Evolutionary conservation across 2,113 vertebrate genomes (phyloP).

Genomic region (Saguinus midas): DNA sequence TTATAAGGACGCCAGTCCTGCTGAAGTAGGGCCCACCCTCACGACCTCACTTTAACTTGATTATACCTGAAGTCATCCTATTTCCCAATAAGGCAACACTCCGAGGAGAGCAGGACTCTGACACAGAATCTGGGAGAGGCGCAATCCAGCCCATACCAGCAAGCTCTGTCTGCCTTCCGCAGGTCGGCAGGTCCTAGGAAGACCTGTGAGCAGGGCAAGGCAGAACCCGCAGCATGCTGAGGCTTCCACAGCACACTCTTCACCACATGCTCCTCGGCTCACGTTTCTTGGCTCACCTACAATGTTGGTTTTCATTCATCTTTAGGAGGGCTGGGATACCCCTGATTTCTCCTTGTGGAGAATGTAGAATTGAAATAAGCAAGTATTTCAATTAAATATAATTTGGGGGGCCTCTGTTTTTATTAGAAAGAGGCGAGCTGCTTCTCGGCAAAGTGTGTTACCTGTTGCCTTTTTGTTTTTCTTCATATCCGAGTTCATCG

Average conservation of each 20-base stretch:
- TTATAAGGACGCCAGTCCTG: fast-evolving
- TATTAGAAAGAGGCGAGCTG: neutral
- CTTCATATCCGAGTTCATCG: neutral
- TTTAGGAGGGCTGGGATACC: neutral
- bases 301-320: neutral
- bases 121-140: neutral
- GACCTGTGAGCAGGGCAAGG: neutral
- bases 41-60: neutral
- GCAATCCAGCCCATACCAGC: fast-evolving
- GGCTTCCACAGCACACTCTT: neutral
- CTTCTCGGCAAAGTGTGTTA: neutral
- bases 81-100: neutral
- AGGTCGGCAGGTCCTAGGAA: fast-evolving
- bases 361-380: neutral
- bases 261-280: neutral
- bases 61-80: neutral
- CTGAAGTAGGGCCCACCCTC: fast-evolving
- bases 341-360: neutral
- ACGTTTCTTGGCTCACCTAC: neutral
- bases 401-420: neutral
- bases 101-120: neutral
- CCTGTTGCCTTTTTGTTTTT: fast-evolving
- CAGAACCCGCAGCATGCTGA: neutral
- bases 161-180: neutral
- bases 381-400: neutral